A percentile compares a stretch with the other conserved stretches of the same genome.
These are phyloP conservation scores for Petrosia ficiformis DNA, from an alignment of 37 sponge, comb jelly and placozoan species.

Conservation along the genomic window DNA sequence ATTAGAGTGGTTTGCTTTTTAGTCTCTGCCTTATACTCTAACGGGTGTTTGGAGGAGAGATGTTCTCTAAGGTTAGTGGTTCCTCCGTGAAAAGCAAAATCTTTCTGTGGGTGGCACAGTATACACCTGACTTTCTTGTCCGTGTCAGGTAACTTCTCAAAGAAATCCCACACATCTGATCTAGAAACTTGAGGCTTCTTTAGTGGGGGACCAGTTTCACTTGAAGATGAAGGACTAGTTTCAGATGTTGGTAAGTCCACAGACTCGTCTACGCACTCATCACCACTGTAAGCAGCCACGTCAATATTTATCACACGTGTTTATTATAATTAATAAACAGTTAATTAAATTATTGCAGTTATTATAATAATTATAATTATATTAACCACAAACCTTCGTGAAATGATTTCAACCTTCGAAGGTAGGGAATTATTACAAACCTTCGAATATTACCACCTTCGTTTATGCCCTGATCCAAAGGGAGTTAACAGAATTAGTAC, in stretches of 20 bases:
- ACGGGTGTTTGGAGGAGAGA: background rate
- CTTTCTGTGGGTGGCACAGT: slow-evolving; percentile 4
- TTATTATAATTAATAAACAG: background rate
- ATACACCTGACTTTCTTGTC: background rate
- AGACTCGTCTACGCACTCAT: background rate
- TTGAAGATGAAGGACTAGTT: background rate
- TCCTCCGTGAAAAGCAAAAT: slow-evolving; percentile 10
- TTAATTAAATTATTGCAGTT: too few species aligned
- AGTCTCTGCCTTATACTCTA: background rate
- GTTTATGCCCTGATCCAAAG: too few species aligned
- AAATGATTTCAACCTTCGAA: too few species aligned
- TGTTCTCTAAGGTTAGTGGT: slow-evolving; percentile 9
- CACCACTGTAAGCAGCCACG: background rate
- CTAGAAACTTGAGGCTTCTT: background rate
- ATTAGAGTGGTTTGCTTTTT: background rate
- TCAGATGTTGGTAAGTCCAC: too few species aligned
- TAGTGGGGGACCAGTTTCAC: background rate
- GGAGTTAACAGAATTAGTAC: too few species aligned
- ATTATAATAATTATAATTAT: too few species aligned
- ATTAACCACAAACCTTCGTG: too few species aligned
- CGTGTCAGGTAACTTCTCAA: background rate
- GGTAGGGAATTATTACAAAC: too few species aligned
- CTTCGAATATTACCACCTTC: too few species aligned
- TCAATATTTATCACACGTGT: background rate
- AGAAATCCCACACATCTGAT: slow-evolving; percentile 28